Base-by-base conservation (phyloP, 2,888 invertebrate genomes). In the Protodeltote pygarga region DNA sequence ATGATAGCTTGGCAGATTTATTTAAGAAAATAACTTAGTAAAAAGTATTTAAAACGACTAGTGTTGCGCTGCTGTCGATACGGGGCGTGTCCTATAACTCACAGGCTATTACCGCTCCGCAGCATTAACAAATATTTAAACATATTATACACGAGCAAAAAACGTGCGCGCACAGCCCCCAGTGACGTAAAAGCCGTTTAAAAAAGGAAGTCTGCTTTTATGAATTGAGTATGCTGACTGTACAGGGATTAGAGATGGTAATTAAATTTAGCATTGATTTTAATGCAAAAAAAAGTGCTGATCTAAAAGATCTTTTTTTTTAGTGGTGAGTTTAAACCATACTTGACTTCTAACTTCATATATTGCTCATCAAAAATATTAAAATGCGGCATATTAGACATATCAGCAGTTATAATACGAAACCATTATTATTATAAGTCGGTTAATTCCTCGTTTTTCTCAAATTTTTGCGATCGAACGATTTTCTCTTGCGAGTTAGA, bases 41-140 rank as follows among this genome's bases (percentile, higher is more conserved):
- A 46, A 21, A 13, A 23, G 6, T 16, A 15, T 55, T 45, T 13
- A 32, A 39, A n/a, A 16, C 8, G 15, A 28, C 42, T 63, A 59
- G 63, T 59, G 63, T 63, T 62, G 48, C 34, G 59, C 29, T 65
- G 55, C 57, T 65, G 58, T 73, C 81, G 70, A 66, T 73, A 76
- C 72, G 37, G 73, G 82, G 83, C 81, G 79, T 81, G 77, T 65
- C 73, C 35, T 63, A 69, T 77, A 75, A 73, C 73, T 69, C 75
- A 67, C 63, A 53, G 54, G 70, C 67, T 72, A 77, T 77, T 79
- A 80, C 75, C 61, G 68, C 65, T 66, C 67, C 29, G 42, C 67
- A 53, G 79, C 79, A 83, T 86, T 85, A 85, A 85, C 86, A 86
- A 87, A 87, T 86, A 87, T 87, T 87, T 86, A 85, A 85, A 83